Base-by-base conservation (phyloP, 2,113 vertebrate species). In the Carassius carassius region DNA sequence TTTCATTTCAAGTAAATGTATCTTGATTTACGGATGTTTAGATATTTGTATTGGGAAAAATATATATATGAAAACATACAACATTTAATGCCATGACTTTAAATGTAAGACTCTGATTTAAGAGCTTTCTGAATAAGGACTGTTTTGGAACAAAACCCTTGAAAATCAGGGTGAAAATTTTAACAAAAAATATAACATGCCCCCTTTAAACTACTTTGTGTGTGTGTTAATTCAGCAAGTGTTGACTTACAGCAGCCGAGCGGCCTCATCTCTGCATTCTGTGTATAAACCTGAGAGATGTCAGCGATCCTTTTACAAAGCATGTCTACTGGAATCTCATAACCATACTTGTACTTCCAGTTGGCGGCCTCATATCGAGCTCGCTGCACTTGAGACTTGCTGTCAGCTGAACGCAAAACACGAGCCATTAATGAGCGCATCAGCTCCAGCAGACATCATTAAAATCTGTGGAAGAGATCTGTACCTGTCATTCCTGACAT, bases 301-400 rank as follows among this genome's bases (percentile, higher is more conserved):
- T 99, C 98, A 72, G 98, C 98, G 35, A 99, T 96, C 90, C 98
- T 95, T 94, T 99, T 99, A 91, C 98, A 99, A 79, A 99, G 95
- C 98, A 99, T 99, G 91, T 99, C 98, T 92, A 99, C 98, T 25
- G 98, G 98, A 91, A 99, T 99, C 93, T 99, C 97, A 85, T 99
- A 99, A 73, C 97, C 97, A 51, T 99, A 99, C 92, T 99, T 99
- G 94, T 99, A 99, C 90, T 98, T 96, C 98, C 98, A 99, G 91
- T 99, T 99, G 84, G 98, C 98, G 47, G 98, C 97, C 87, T 99
- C 98, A 29, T 99, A 99, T 84, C 98, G 97, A 85, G 98, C 98
- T 92, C 98, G 96, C 92, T 99, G 98, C 81, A 99, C 98, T 89
- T 99, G 98, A 82, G 98, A 99, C 90, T 95, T 95, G 94, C 98